A percentile compares a stretch with the other conserved stretches of the same genome.
phyloP scores from a whole-genome alignment of 2,888 invertebrate species.

The Pseudoips prasinana region DNA sequence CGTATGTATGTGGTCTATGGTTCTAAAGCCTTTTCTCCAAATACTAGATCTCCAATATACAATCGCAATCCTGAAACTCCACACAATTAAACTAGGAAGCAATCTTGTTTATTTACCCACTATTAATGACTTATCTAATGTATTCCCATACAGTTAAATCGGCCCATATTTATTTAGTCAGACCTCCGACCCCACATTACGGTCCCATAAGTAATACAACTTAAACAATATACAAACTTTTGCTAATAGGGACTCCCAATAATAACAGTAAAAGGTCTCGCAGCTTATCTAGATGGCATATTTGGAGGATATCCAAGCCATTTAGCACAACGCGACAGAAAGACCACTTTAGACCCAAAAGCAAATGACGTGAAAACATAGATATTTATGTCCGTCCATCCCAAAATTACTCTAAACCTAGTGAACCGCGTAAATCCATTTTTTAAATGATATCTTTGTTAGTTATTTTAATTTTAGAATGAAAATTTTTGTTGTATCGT shows the following conservation, averaged over 20 bases:
- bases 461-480: too few relatives aligned
- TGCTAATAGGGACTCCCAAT: constrained; percentile 48
- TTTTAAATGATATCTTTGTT: constrained; percentile 24
- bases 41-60: too few relatives aligned
- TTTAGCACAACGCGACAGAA: constrained; percentile 66
- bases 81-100: too few relatives aligned
- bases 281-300: constrained; percentile 71
- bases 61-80: too few relatives aligned
- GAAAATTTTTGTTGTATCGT: too few relatives aligned
- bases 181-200: constrained; percentile 7
- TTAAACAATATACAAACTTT: constrained; percentile 43
- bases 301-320: constrained; percentile 74
- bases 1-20: too few relatives aligned
- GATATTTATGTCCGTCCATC: constrained; percentile 46
- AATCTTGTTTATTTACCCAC: too few relatives aligned
- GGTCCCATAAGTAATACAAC: constrained; percentile 25
- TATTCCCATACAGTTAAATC: constrained; percentile 7
- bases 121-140: too few relatives aligned
- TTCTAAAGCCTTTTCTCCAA: too few relatives aligned
- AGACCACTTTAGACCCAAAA: constrained; percentile 63
- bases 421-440: constrained; percentile 18
- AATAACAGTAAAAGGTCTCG: constrained; percentile 65
- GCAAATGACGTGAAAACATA: constrained; percentile 72
- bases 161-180: constrained; percentile 21
- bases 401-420: constrained; percentile 34